Conservation (phyloP, 2,888 invertebrate species). For the Schizaphis graminum region DNA sequence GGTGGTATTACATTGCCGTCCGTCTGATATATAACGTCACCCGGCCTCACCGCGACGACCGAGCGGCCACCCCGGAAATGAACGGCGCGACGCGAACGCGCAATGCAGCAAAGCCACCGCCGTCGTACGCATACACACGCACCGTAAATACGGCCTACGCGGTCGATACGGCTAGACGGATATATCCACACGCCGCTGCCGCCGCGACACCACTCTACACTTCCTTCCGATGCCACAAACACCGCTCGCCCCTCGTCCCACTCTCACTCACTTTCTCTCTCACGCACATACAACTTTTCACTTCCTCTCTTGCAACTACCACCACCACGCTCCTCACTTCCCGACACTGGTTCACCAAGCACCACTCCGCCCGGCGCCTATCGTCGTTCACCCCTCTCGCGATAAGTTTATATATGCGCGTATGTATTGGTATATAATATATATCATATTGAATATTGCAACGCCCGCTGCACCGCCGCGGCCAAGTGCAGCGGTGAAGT, state of each 20-base stretch:
- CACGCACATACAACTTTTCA: neutral
- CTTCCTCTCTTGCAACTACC: neutral
- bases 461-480: neutral
- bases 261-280: neutral
- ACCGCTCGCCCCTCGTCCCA: neutral
- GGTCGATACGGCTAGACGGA: constrained; percentile 66
- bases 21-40: constrained; percentile 65
- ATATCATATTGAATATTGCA: constrained; percentile 46
- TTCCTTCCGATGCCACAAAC: constrained; percentile 1
- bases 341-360: neutral
- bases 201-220: constrained; percentile 1
- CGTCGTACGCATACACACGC: neutral
- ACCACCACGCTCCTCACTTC: neutral
- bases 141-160: neutral
- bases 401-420: neutral
- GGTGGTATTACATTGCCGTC: constrained; percentile 35
- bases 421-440: neutral
- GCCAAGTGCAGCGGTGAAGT: neutral
- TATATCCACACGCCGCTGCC: constrained; percentile 28
- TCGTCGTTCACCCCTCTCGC: neutral
- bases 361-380: neutral
- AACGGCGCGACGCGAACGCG: constrained; percentile 63
- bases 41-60: constrained; percentile 66
- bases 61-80: constrained; percentile 60
- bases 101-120: constrained; percentile 65